Percentiles rank a stretch among this genome's conserved stretches.
phyloP scores from a whole-genome alignment of 2,888 invertebrate genomes.

The Neria commutata region DNA sequence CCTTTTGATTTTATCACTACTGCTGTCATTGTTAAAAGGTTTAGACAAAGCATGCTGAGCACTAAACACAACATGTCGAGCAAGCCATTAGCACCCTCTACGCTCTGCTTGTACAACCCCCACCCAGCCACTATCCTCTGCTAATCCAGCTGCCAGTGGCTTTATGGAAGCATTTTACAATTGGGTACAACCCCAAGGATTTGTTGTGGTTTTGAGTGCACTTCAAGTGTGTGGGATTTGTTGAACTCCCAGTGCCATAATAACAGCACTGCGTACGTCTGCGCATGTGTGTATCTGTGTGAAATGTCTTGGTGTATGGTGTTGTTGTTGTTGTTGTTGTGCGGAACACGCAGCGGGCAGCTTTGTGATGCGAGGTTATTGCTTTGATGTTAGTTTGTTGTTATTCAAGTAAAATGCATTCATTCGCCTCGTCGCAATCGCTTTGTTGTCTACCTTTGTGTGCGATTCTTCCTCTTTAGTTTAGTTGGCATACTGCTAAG shows the following conservation, averaged over 20 bases:
- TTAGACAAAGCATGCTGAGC: not conserved
- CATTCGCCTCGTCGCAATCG: too few relatives aligned
- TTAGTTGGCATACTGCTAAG: too few relatives aligned
- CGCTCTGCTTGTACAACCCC: not conserved
- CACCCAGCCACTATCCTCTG: too few relatives aligned
- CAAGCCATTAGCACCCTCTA: conserved; percentile 4
- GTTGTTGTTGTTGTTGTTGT: too few relatives aligned
- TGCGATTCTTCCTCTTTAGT: too few relatives aligned
- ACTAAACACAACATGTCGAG: not conserved
- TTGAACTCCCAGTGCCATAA: not conserved
- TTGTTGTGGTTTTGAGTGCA: not conserved
- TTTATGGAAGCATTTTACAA: not conserved
- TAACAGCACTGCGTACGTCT: not conserved
- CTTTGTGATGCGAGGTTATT: not conserved
- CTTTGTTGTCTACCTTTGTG: too few relatives aligned
- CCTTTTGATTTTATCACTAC: not conserved
- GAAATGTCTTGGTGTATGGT: not conserved
- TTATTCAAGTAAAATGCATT: too few relatives aligned
- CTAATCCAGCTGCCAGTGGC: too few relatives aligned
- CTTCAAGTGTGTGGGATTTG: not conserved
- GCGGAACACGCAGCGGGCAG: not conserved
- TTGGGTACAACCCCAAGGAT: not conserved
- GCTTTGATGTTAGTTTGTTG: not conserved
- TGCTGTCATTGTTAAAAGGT: conserved; percentile 3
- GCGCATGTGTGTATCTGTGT: not conserved